Conservation (phyloP, 2,113 vertebrate genomes). For the Alosa alosa region DNA sequence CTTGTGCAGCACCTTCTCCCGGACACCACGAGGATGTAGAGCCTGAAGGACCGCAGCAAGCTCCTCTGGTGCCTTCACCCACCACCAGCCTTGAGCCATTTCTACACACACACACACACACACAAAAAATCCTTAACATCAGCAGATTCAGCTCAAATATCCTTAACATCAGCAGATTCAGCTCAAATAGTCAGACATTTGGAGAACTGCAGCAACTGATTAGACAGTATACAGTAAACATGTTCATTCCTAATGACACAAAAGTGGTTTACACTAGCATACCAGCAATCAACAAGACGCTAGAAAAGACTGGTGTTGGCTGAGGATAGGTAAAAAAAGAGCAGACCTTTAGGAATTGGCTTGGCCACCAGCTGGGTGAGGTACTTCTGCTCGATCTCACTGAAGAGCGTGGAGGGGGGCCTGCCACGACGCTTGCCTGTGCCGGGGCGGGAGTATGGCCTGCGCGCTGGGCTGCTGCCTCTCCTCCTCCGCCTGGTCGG, state of each 20-base stretch:
- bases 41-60: conserved; percentile 77
- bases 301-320: neutral
- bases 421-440: conserved; percentile 85
- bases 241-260: too few species aligned
- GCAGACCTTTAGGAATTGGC: conserved; percentile 85
- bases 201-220: too few species aligned
- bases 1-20: conserved; percentile 90
- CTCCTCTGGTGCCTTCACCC: conserved; percentile 83
- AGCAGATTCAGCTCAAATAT: neutral
- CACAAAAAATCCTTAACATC: neutral
- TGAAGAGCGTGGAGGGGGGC: conserved; percentile 85
- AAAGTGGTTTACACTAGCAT: neutral
- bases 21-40: conserved; percentile 85
- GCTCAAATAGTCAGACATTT: neutral
- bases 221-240: neutral
- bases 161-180: neutral
- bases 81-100: conserved; percentile 94
- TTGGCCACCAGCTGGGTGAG: conserved; percentile 85
- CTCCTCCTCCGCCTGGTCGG: conserved; percentile 66
- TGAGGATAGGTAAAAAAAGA: neutral
- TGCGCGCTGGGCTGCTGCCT: conserved; percentile 62
- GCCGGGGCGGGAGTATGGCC: conserved; percentile 60
- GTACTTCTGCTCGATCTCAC: conserved; percentile 89
- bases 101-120: conserved; percentile 65
- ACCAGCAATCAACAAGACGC: neutral